These are phyloP conservation scores for Phanerotoma sp. DNA, from an alignment of 2,888 invertebrate species.

Conservation along the genomic window DNA sequence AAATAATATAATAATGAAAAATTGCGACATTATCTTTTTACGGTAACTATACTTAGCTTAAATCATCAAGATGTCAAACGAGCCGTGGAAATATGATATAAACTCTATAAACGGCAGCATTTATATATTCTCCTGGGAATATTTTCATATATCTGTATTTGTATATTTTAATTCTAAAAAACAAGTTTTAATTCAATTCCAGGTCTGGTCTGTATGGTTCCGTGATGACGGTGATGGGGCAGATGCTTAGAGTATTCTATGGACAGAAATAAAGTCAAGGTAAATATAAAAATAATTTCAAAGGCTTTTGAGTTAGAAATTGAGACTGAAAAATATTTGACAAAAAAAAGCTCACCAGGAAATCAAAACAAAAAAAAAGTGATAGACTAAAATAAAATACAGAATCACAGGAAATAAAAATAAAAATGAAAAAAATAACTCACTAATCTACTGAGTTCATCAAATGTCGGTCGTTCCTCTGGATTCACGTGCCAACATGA, in stretches of 20 bases:
- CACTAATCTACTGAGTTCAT: conserved; percentile 61
- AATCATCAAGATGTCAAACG: conserved; percentile 16
- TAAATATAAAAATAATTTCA: neutral
- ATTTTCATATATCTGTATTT: neutral
- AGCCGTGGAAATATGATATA: conserved; percentile 23
- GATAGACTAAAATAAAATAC: no score
- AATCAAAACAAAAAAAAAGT: no score
- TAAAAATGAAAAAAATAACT: conserved; percentile 20
- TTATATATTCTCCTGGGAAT: no score
- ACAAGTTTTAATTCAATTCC: conserved; percentile 45
- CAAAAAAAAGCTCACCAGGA: no score
- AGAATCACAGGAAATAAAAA: no score
- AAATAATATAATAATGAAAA: conserved; percentile 5
- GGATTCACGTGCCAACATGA: conserved; percentile 85
- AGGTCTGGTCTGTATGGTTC: conserved; percentile 52
- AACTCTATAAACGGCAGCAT: no score
- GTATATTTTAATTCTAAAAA: neutral
- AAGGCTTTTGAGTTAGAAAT: neutral
- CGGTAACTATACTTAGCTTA: conserved; percentile 19
- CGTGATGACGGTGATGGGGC: conserved; percentile 54
- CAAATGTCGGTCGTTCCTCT: conserved; percentile 75
- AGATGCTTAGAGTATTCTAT: conserved; percentile 53
- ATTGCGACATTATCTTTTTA: conserved; percentile 4
- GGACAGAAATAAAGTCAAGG: conserved; percentile 28
- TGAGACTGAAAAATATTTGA: no score